These are phyloP conservation scores for Pachyrhynchus sulphureomaculatus DNA, from an alignment of 1,140 invertebrate genomes.

Conservation along the genomic window DNA sequence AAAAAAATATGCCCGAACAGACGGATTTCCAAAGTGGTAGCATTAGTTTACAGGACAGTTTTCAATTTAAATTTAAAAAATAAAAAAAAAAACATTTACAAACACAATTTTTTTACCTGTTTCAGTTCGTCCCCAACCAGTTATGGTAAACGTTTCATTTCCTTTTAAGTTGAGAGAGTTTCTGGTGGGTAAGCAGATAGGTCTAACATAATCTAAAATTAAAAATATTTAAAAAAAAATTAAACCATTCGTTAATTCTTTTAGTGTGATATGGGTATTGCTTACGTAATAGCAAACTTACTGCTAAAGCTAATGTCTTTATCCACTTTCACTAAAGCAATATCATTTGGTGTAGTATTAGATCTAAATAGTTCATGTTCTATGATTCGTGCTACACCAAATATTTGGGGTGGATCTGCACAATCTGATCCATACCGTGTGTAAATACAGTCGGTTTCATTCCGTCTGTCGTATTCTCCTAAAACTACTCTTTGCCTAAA, in stretches of 20 bases:
- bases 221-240: no score
- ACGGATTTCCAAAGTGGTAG: no score
- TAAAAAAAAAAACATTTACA: no score
- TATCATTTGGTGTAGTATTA: constrained; percentile 47
- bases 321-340: constrained; percentile 42
- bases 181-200: constrained; percentile 66
- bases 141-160: constrained; percentile 53
- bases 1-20: no score
- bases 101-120: no score
- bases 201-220: constrained; percentile 55
- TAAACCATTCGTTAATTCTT: no score
- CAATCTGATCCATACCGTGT: constrained; percentile 36
- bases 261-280: no score
- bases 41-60: no score
- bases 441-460: constrained; percentile 53
- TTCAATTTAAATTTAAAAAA: no score
- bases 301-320: constrained; percentile 34
- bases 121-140: constrained; percentile 67
- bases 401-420: constrained; percentile 45
- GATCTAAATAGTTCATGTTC: constrained; percentile 44
- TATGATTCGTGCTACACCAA: constrained; percentile 15
- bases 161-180: constrained; percentile 36
- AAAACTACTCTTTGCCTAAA: constrained; percentile 49
- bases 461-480: constrained; percentile 56
- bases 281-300: constrained; percentile 16